Evolutionary conservation across 2,888 invertebrate genomes (phyloP), one percentile per base, ranked within the genome.

Genomic region (Siphlonurus alternatus): DNA sequence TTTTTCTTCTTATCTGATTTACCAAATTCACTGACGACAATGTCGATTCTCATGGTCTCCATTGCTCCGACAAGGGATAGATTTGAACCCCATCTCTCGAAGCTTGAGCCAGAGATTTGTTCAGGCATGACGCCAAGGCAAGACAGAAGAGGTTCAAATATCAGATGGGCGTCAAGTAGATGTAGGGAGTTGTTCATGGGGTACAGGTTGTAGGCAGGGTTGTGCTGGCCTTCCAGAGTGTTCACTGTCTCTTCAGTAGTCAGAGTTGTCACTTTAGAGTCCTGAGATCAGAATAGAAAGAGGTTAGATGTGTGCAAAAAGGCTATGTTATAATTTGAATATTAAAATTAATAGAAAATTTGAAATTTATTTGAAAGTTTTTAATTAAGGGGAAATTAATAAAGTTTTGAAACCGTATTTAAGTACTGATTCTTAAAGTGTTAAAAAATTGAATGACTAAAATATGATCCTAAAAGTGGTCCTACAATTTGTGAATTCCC

Each of bases 81-180:
- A 76, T 90, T 91, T 25, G 90, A 93, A 56, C 91, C 95, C 72
- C 93, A 84, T 66, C 93, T 91, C 74, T 93, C 93, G 73, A 94
- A 78, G 0, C 88, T 85, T 1, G 87, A 84, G 19, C 64, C 65
- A 73, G 76, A 67, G 71, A 94, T 84, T 77, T 93, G 92, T 71
- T 91, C 88, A 1, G 92, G 93, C 84, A 88, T 93, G 0, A 96
- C 89, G 1, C 94, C 95, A 38, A 96, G 79, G 66, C 91, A 90
- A 0, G 89, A 85, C 19, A 97, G 79, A 70, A 97, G 80, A 0
- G 96, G 95, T 74, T 94, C 93, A 76, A 94, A 94, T 71, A 94
- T 93, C 61, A 93, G 82, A 78, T 95, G 94, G 2, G 96, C 94
- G 77, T 96, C 95, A 66, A 95, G 80, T 65, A 96, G 78, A 75